phyloP scores from a whole-genome alignment of 2,888 invertebrate species.

The Nipponacmea schrenckii region DNA sequence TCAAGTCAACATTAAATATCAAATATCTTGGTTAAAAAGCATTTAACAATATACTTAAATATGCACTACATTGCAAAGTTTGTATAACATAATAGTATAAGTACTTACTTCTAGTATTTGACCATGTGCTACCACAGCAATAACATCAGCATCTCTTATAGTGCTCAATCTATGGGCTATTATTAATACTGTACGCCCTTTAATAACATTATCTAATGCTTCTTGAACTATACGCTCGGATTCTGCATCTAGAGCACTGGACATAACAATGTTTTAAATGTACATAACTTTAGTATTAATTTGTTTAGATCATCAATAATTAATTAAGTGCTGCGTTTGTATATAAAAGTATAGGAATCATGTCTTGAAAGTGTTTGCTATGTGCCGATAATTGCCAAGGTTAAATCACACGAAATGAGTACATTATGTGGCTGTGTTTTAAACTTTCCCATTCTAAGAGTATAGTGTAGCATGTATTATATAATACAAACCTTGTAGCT shows the following conservation, averaged over 20 bases:
- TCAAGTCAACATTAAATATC: too few species aligned
- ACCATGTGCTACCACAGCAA: conserved; percentile 89
- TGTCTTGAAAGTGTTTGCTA: too few species aligned
- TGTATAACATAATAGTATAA: background rate
- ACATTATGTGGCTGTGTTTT: too few species aligned
- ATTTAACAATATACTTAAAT: too few species aligned
- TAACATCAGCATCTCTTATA: conserved; percentile 88
- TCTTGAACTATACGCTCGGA: conserved; percentile 91
- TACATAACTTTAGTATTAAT: conserved; percentile 13
- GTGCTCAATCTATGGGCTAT: conserved; percentile 95
- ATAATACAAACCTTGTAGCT: conserved; percentile 87
- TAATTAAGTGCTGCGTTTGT: too few species aligned
- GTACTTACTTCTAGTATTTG: conserved; percentile 65
- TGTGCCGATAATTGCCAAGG: too few species aligned
- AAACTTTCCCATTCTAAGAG: too few species aligned
- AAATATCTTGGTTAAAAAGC: background rate
- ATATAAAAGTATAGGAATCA: too few species aligned
- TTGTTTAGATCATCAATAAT: too few species aligned
- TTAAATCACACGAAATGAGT: too few species aligned
- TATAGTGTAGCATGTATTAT: too few species aligned
- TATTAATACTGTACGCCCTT: conserved; percentile 88
- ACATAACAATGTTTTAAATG: background rate
- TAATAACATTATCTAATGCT: conserved; percentile 84
- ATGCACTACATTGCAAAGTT: too few species aligned
- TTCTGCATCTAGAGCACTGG: conserved; percentile 90